Base-by-base conservation (phyloP, 53 echinoderm and acorn worm genomes). In the Temnopleurus reevesii region DNA sequence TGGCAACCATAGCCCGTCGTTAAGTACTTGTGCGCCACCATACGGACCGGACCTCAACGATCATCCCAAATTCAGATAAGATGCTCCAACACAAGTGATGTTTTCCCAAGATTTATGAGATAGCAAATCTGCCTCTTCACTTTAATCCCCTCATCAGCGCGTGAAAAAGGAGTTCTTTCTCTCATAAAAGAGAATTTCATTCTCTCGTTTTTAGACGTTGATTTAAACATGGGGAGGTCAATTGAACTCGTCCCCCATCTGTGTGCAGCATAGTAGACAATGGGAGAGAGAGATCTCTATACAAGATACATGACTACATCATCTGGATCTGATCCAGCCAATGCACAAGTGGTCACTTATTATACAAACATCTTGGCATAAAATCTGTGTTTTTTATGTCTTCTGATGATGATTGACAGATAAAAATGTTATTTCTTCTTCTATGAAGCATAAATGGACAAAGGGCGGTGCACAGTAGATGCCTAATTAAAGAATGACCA, bases 61-160 rank as follows among this genome's bases (percentile, higher is more conserved):
- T 77, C 77, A 41, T 77, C 77, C 46, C 30, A 45, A 43, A 77
- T 10, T 24, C 45, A 35, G 83, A 83, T 83, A 83, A 83, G 83
- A 43, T 36, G 29, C 58, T 53, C 36, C 28, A 12, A n/a, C n/a
- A 54, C 83, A 7, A 36, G 83, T 33, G 83, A 55, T 83, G 83
- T 83, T 83, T 83, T 55, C 57, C 56, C 58, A 83, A 83, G 83
- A 83, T 83, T 83, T 83, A 83, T 27, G 83, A 55, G 83, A 83
- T 83, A 83, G 56, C 36, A 83, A 34, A 83, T 55, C 83, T 57
- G 36, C 83, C 83, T 83, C 83, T 83, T 83, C 55, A 83, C 21
- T 54, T 57, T 55, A 35, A 5, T 43, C 83, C 57, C 83, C 55
- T 57, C 83, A 55, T 34, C 58, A 33, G 35, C 8, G 56, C 58